Percentiles rank a stretch among this genome's conserved stretches.
Conservation (phyloP, 2,797 vertebrate species). For the Ataeniobius toweri region DNA sequence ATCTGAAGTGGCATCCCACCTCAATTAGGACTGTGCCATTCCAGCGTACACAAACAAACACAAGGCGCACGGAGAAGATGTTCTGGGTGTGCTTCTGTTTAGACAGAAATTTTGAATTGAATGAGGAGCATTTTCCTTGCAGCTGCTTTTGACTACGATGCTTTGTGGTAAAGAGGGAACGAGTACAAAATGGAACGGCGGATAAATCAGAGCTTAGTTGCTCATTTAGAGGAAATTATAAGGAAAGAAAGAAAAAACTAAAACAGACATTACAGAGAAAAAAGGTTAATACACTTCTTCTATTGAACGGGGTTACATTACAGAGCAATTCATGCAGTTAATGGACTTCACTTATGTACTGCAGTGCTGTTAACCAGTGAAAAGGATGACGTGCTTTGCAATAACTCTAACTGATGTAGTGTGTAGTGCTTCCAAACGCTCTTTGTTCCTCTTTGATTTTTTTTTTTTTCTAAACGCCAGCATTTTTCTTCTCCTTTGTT, state of each 20-base stretch:
- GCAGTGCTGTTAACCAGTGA: slow-evolving; percentile 7
- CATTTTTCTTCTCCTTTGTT: slow-evolving; percentile 4
- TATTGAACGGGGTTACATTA: slow-evolving; percentile 9
- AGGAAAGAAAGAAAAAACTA: slow-evolving; percentile 8
- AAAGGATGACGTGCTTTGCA: slow-evolving; percentile 10
- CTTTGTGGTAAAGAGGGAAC: slow-evolving; percentile 30
- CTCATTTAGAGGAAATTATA: slow-evolving; percentile 28
- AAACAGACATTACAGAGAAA: neutral
- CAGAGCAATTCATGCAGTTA: slow-evolving; percentile 7
- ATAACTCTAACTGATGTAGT: neutral
- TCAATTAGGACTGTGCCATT: slow-evolving; percentile 62
- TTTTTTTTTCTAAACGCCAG: neutral
- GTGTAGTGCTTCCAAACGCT: neutral
- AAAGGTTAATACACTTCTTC: neutral
- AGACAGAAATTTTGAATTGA: slow-evolving; percentile 28
- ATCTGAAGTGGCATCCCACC: slow-evolving; percentile 62
- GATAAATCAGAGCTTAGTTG: slow-evolving; percentile 26
- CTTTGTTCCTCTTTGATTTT: neutral
- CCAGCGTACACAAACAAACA: slow-evolving; percentile 62
- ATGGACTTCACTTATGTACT: slow-evolving; percentile 1
- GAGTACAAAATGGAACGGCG: slow-evolving; percentile 11
- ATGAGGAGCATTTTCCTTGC: slow-evolving; percentile 24
- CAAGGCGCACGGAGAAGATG: slow-evolving; percentile 24
- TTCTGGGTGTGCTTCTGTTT: slow-evolving; percentile 6
- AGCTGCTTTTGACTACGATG: slow-evolving; percentile 40